Base-by-base conservation (phyloP, 2,888 invertebrate genomes). In the Ennomos erosarius region DNA sequence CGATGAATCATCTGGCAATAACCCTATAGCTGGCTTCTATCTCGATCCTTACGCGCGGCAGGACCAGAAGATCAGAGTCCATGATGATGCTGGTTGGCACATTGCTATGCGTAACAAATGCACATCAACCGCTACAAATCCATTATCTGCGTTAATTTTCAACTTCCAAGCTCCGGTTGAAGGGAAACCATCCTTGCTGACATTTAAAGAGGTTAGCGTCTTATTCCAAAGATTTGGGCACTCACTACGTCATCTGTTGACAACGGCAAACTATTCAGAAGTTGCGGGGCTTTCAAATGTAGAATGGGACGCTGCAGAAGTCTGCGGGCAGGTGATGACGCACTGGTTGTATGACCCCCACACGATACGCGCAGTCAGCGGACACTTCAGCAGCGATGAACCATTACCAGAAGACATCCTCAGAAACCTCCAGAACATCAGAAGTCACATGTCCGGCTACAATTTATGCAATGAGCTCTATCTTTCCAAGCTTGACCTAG, bases 281-380 rank as follows among this genome's bases (percentile, higher is more conserved):
- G 94, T 98, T 0, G 95, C 98, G 2, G 98, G 98, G 0, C 87
- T 96, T 16, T 95, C 96, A 0, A 97, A 97, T 81, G 94, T 99
- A 0, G 99, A 99, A 90, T 98, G 98, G 98, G 99, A 99, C 85
- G 97, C 97, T 0, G 95, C 97, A 0, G 96, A 96, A 78, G 94
- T 98, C 0, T 95, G 96, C 62, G 96, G 97, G 0, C 94, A 97
- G 71, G 96, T 99, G 54, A 94, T 99, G 94, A 93, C 94, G 0
- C 95, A 96, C 78, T 98, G 97, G 95, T 85, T 97, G 8, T 95
- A 95, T 66, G 95, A 97, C 70, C 93, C 95, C 0, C 76, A 88
- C 16, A 92, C 93, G 1, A 81, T 94, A 36, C 90, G 93, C 71
- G 87, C 93, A 0, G 93, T 98, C 49, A 96, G 96, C 46, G 93